phyloP scores from a whole-genome alignment of 2,888 invertebrate genomes.

The Mycalesis mineus region DNA sequence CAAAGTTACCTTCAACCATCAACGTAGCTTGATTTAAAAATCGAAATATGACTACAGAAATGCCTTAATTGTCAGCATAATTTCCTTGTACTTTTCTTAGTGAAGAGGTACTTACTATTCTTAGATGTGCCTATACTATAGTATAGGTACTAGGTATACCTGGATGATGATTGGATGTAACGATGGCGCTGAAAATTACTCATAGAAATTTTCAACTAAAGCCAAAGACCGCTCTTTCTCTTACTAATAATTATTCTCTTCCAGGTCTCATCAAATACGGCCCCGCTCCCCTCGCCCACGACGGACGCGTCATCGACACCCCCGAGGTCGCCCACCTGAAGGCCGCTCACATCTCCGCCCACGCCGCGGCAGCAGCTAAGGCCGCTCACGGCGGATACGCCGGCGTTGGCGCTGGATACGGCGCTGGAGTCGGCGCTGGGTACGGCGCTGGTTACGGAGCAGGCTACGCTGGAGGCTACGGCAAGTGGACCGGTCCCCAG shows the following conservation, averaged over 20 bases:
- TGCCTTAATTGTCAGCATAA: background rate
- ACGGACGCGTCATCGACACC: constrained; percentile 73
- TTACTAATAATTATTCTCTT: too few relatives aligned
- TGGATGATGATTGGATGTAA: too few relatives aligned
- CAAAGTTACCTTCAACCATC: too few relatives aligned
- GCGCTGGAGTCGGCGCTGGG: constrained; percentile 41
- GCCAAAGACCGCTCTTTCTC: too few relatives aligned
- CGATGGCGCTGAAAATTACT: too few relatives aligned
- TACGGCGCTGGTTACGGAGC: constrained; percentile 60
- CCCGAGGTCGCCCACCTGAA: constrained; percentile 79
- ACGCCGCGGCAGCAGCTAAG: constrained; percentile 56
- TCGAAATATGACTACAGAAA: too few relatives aligned
- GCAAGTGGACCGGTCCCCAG: constrained; percentile 69
- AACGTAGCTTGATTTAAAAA: too few relatives aligned
- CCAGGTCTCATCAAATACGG: constrained; percentile 72
- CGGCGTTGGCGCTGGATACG: constrained; percentile 40
- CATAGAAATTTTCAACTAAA: too few relatives aligned
- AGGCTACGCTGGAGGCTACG: constrained; percentile 53
- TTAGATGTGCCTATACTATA: too few relatives aligned
- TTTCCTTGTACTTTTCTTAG: too few relatives aligned
- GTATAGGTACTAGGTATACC: too few relatives aligned
- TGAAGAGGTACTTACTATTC: too few relatives aligned
- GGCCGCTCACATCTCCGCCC: constrained; percentile 74
- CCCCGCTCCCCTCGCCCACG: constrained; percentile 71
- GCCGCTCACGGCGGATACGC: constrained; percentile 42